Percentiles rank a stretch among this genome's conserved stretches.
Evolutionary conservation across 2,113 vertebrate species (phyloP).

Genomic region (Mesoclemmys tuberculata): DNA sequence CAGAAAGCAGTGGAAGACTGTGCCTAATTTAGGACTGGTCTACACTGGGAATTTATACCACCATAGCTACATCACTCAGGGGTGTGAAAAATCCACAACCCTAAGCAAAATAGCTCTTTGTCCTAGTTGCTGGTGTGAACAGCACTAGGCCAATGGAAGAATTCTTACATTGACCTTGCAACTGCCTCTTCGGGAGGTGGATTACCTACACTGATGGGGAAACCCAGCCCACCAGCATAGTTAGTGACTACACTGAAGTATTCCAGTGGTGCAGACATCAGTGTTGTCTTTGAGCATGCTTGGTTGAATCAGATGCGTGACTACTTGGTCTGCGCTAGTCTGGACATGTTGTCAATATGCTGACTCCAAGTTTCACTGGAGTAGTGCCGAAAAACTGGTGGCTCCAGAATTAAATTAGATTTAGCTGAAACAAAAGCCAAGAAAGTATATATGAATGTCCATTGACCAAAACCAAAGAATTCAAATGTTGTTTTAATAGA

Average conservation of each 20-base stretch:
- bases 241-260: conserved; percentile 76
- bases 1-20: conserved; percentile 53
- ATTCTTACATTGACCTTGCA: not conserved
- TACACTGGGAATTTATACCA: no score
- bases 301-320: conserved; percentile 65
- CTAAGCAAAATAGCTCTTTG: no score
- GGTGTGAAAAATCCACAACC: no score
- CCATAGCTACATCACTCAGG: no score
- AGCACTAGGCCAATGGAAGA: not conserved
- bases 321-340: conserved; percentile 77
- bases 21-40: conserved; percentile 47
- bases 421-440: conserved; percentile 70
- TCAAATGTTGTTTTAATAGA: conserved; percentile 55
- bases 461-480: conserved; percentile 63
- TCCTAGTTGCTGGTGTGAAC: no score
- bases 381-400: conserved; percentile 76
- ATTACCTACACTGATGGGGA: not conserved
- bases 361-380: conserved; percentile 75
- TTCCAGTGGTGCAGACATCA: conserved; percentile 66
- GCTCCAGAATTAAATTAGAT: conserved; percentile 72
- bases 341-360: conserved; percentile 72
- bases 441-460: conserved; percentile 49
- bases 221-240: not conserved
- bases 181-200: no score
- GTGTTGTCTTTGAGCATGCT: conserved; percentile 75